These are phyloP conservation scores for Thamnaconus septentrionalis DNA, from an alignment of 2,113 vertebrate genomes.

Conservation along the genomic window DNA sequence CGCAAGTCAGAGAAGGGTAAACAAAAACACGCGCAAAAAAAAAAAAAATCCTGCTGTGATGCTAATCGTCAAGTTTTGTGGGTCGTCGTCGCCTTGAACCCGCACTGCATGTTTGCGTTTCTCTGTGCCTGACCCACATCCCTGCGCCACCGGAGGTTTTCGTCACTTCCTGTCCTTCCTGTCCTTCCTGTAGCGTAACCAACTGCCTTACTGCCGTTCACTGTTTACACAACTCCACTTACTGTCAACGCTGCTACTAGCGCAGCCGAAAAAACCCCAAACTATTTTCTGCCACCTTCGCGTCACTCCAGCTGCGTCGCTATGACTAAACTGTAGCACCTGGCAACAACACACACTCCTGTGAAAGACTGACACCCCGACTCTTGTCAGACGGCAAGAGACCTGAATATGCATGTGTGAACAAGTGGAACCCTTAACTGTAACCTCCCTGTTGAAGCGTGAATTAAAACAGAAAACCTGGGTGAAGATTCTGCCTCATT, in stretches of 20 bases:
- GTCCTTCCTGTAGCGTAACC: conserved; percentile 40
- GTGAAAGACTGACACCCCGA: conserved; percentile 1
- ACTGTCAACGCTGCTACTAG: conserved; percentile 43
- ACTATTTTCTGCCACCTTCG: background rate
- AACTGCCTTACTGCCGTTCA: conserved; percentile 57
- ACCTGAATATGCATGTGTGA: conserved; percentile 25
- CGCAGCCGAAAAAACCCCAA: background rate
- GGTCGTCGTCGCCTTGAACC: background rate
- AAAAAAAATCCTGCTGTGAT: conserved; percentile 1
- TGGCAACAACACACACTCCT: conserved; percentile 13
- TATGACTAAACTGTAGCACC: background rate
- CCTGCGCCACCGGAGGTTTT: conserved; percentile 15
- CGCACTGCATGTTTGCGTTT: conserved; percentile 30
- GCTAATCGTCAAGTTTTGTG: background rate
- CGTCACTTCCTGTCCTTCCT: conserved; percentile 38
- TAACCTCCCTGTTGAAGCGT: conserved; percentile 26
- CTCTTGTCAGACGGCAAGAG: background rate
- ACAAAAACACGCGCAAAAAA: too few relatives aligned
- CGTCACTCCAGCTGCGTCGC: conserved; percentile 30
- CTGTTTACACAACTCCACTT: conserved; percentile 55
- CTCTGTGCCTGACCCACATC: conserved; percentile 1
- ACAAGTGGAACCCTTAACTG: conserved; percentile 34
- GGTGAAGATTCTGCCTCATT: background rate
- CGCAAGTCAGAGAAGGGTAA: too few relatives aligned
- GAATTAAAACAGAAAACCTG: conserved; percentile 43